A percentile compares a stretch with the other conserved stretches of the same genome.
phyloP scores from a whole-genome alignment of 2,888 invertebrate species.

The Noctua janthe region DNA sequence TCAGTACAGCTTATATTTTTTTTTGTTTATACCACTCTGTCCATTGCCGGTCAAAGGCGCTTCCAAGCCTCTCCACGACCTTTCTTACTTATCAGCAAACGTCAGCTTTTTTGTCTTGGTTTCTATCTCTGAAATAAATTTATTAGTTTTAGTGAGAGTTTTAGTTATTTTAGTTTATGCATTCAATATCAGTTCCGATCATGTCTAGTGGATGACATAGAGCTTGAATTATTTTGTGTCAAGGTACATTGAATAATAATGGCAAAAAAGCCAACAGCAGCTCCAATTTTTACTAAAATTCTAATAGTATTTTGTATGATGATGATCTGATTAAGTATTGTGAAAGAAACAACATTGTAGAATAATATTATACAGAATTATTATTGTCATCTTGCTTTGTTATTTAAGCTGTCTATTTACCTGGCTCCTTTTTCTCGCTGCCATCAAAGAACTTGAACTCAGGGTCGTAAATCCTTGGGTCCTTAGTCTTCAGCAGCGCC shows the following conservation, averaged over 20 bases:
- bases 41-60: neutral
- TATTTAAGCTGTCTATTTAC: slow-evolving; percentile 61
- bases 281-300: neutral
- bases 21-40: neutral
- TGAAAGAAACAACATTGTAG: neutral
- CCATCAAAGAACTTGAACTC: slow-evolving; percentile 92
- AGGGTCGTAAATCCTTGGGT: slow-evolving; percentile 96
- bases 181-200: neutral
- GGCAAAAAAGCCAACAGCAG: neutral
- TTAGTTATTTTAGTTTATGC: neutral
- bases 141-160: neutral
- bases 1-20: too few relatives aligned
- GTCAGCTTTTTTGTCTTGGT: slow-evolving; percentile 80
- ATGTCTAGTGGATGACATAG: neutral
- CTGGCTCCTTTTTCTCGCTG: slow-evolving; percentile 82
- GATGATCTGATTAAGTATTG: neutral
- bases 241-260: neutral
- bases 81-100: slow-evolving; percentile 80
- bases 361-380: neutral
- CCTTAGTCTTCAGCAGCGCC: slow-evolving; percentile 95
- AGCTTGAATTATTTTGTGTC: neutral
- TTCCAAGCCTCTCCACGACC: neutral
- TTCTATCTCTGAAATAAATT: slow-evolving; percentile 75
- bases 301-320: neutral
- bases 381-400: neutral